phyloP scores from a whole-genome alignment of 2,797 vertebrate genomes.

The Odontamblyopus lacepedii region DNA sequence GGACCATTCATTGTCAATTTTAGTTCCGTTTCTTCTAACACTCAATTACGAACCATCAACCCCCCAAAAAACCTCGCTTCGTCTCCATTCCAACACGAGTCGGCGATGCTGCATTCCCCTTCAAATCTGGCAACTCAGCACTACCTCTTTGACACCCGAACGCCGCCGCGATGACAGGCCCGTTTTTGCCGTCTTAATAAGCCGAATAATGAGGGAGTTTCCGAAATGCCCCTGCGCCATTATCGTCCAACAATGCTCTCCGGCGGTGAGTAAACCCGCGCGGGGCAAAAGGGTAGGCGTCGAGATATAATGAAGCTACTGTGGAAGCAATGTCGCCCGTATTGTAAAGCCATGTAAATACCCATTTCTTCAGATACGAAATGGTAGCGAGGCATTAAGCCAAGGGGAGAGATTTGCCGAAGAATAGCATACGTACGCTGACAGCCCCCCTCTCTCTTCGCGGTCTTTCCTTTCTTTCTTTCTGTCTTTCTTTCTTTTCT shows the following conservation, averaged over 20 bases:
- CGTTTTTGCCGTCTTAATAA: constrained; percentile 95
- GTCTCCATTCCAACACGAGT: no score
- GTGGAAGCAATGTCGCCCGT: constrained; percentile 95
- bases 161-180: constrained; percentile 87
- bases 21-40: constrained; percentile 30
- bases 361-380: constrained; percentile 93
- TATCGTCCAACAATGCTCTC: constrained; percentile 97
- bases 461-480: constrained; percentile 6
- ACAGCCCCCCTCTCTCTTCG: constrained; percentile 32
- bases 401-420: constrained; percentile 90
- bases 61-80: not conserved
- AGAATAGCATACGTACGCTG: constrained; percentile 85
- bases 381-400: constrained; percentile 88
- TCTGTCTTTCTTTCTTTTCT: not conserved
- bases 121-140: constrained; percentile 83
- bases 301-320: constrained; percentile 93
- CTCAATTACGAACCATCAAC: constrained; percentile 47
- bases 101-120: constrained; percentile 60
- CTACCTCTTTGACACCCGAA: constrained; percentile 81
- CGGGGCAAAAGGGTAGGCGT: constrained; percentile 93
- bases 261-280: constrained; percentile 90
- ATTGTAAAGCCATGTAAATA: constrained; percentile 97
- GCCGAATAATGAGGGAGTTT: constrained; percentile 99
- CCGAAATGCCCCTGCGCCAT: constrained; percentile 96
- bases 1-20: not conserved